Evolutionary conservation across 2,797 vertebrate genomes (phyloP).

Genomic region (Sarcoramphus papa): DNA sequence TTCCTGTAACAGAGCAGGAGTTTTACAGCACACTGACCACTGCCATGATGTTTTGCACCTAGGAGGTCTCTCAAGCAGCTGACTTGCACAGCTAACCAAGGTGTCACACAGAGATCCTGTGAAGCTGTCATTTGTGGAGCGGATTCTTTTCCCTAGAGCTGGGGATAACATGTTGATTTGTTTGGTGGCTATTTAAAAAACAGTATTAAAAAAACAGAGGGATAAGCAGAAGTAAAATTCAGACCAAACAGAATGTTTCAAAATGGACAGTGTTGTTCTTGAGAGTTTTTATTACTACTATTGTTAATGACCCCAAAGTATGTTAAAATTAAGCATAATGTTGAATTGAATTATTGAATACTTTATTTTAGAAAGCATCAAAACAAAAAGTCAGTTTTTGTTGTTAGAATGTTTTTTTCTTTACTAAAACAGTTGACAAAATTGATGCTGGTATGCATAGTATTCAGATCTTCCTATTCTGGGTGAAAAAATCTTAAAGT

Average conservation of each 20-base stretch:
- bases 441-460: neutral
- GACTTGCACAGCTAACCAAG: neutral
- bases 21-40: neutral
- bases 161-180: neutral
- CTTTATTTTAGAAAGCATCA: neutral
- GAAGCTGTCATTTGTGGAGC: neutral
- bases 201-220: neutral
- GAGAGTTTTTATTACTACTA: neutral
- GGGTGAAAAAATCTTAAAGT: neutral
- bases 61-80: neutral
- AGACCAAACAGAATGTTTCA: neutral
- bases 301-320: neutral
- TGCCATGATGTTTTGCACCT: neutral
- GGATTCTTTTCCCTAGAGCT: neutral
- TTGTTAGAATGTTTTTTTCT: accelerated
- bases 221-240: neutral
- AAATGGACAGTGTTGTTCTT: neutral
- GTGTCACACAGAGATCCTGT: neutral
- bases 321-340: neutral
- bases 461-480: neutral
- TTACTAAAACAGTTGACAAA: neutral
- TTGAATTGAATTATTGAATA: neutral
- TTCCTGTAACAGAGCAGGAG: neutral
- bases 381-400: neutral
- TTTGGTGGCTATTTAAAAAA: neutral